A percentile compares a stretch with the other conserved stretches of the same genome.
These are phyloP conservation scores for Drosophila nebulosa DNA, from an alignment of 1,140 invertebrate species.

Conservation along the genomic window DNA sequence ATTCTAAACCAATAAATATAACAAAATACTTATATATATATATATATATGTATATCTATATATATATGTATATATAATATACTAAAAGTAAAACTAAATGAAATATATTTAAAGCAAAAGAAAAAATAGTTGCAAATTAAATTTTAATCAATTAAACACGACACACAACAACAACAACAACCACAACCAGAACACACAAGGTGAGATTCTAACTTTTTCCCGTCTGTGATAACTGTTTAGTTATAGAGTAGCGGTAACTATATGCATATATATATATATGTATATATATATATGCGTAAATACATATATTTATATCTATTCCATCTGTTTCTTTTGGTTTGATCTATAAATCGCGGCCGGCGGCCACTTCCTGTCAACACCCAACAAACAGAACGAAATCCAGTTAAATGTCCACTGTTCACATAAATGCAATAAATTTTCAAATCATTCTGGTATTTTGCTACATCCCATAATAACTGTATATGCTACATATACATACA, in stretches of 20 bases:
- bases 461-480: conserved; percentile 11
- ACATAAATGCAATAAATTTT: conserved; percentile 74
- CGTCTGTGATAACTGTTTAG: not conserved
- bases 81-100: conserved; percentile 24
- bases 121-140: conserved; percentile 5
- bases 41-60: too few relatives aligned
- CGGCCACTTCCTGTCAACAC: conserved; percentile 72
- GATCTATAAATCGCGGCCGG: conserved; percentile 55
- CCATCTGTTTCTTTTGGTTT: conserved; percentile 8
- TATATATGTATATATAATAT: not conserved
- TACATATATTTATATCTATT: conserved; percentile 28
- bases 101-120: conserved; percentile 19
- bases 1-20: conserved; percentile 40
- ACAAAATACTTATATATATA: not conserved
- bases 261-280: conserved; percentile 15
- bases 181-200: too few relatives aligned
- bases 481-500: not conserved
- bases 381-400: conserved; percentile 32
- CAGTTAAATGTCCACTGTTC: conserved; percentile 57
- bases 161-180: not conserved
- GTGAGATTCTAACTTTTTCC: conserved; percentile 28
- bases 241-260: not conserved
- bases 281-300: not conserved
- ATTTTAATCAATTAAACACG: conserved; percentile 7
- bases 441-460: conserved; percentile 63